A percentile compares a stretch with the other conserved stretches of the same genome.
Conservation (phyloP, 1,140 invertebrate species). For the Heliconius eleuchia region DNA sequence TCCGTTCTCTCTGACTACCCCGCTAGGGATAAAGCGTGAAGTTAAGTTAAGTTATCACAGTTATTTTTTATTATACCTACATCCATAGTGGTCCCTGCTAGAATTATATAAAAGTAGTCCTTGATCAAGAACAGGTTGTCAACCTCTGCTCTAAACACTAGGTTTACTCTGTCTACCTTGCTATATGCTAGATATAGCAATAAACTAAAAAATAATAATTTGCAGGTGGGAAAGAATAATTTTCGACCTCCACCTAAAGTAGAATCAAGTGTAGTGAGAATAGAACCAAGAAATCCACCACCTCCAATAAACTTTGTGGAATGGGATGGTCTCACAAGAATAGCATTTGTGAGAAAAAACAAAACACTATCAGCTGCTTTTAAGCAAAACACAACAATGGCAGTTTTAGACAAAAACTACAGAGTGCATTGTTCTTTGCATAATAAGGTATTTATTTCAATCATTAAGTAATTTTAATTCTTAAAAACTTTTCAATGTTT, state of each 20-base stretch:
- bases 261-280: slow-evolving; percentile 98
- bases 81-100: too few species aligned
- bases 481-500: too few species aligned
- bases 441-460: slow-evolving; percentile 85
- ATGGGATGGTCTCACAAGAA: slow-evolving; percentile 98
- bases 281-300: slow-evolving; percentile 98
- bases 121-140: too few species aligned
- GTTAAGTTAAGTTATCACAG: too few species aligned
- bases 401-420: slow-evolving; percentile 96
- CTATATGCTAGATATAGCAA: neutral
- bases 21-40: too few species aligned
- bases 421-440: slow-evolving; percentile 92
- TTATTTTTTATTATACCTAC: too few species aligned
- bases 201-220: neutral
- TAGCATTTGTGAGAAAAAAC: slow-evolving; percentile 97
- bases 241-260: slow-evolving; percentile 99
- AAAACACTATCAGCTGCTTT: slow-evolving; percentile 94
- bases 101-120: too few species aligned
- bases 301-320: slow-evolving; percentile 98
- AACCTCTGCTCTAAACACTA: too few species aligned
- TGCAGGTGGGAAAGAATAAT: slow-evolving; percentile 97
- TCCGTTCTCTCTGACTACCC: too few species aligned
- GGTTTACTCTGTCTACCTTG: too few species aligned
- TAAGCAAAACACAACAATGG: slow-evolving; percentile 91
- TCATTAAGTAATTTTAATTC: too few species aligned